Conservation (phyloP, 2,797 vertebrate genomes). For the Crax fasciolata region DNA sequence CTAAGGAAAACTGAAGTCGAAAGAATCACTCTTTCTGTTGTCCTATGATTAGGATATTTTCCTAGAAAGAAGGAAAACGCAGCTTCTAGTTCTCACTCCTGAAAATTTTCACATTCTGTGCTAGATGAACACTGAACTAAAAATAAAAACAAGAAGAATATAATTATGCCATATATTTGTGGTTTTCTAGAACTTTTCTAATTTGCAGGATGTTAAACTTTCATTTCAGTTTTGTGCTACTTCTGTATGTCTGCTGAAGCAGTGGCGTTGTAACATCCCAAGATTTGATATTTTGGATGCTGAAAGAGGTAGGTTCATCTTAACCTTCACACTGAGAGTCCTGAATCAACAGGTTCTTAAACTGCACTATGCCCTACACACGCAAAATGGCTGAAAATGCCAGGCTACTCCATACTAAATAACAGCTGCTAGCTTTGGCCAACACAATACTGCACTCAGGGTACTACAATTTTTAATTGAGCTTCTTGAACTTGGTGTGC, state of each 20-base stretch:
- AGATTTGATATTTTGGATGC: neutral
- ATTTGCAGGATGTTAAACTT: neutral
- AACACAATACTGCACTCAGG: neutral
- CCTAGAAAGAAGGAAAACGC: neutral
- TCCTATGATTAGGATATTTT: neutral
- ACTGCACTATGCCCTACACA: neutral
- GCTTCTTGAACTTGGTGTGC: neutral
- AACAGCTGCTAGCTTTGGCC: neutral
- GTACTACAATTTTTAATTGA: neutral
- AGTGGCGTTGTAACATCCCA: neutral
- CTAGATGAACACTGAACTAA: neutral
- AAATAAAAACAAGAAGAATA: neutral
- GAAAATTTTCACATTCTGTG: neutral
- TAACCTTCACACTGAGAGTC: neutral
- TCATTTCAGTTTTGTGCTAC: neutral
- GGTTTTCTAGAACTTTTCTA: neutral
- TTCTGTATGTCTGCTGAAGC: neutral
- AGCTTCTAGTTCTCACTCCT: neutral
- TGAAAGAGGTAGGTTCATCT: neutral
- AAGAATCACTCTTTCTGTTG: neutral
- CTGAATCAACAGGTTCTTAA: neutral
- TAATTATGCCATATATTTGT: neutral
- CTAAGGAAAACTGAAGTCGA: neutral
- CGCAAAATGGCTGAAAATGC: neutral
- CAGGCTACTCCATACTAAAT: fast-evolving